Conservation (phyloP, 2,113 vertebrate genomes). For the Malurus melanocephalus region DNA sequence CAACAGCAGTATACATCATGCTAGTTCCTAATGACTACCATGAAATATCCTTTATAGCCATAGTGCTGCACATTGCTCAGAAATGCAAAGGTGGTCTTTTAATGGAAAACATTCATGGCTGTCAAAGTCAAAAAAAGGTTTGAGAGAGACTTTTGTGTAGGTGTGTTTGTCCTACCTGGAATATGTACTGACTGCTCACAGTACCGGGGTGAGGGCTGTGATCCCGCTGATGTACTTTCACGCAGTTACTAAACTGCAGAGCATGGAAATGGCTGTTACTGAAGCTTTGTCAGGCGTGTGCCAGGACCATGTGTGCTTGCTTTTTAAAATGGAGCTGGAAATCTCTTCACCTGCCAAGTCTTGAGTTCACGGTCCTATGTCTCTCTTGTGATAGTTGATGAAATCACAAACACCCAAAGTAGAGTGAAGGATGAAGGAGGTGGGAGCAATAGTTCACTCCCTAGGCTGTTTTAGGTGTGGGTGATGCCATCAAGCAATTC, state of each 20-base stretch:
- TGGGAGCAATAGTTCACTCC: conserved; percentile 13
- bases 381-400: conserved; percentile 23
- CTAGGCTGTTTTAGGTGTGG: conserved; percentile 19
- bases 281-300: not conserved
- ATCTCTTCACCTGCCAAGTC: conserved; percentile 33
- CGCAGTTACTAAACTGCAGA: not conserved
- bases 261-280: not conserved
- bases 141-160: not conserved
- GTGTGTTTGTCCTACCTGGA: not conserved
- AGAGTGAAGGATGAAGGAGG: not conserved
- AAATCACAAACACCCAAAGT: conserved; percentile 42
- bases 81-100: not conserved
- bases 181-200: not conserved
- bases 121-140: not conserved
- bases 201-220: not conserved
- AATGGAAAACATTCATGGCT: not conserved
- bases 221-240: not conserved
- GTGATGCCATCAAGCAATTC: conserved; percentile 28
- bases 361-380: conserved; percentile 7
- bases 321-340: conserved; percentile 34
- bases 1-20: not conserved
- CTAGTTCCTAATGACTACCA: not conserved
- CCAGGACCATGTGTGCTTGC: not conserved
- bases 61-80: not conserved
- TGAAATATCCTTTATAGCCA: conserved; percentile 12